Evolutionary conservation across 2,113 vertebrate species (phyloP).

Genomic region (Chamaea fasciata): DNA sequence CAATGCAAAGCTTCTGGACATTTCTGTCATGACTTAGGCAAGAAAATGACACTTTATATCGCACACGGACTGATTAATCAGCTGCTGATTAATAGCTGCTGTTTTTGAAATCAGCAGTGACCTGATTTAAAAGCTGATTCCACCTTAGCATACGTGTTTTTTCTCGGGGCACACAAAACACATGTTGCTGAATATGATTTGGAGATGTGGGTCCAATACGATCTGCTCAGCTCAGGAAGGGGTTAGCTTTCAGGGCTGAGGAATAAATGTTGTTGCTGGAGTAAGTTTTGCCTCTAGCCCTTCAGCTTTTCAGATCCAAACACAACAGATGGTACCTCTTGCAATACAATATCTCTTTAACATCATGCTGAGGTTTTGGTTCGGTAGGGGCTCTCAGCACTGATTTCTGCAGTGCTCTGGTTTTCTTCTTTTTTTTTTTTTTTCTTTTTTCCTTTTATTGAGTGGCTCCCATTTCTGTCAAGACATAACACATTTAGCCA

Average conservation of each 20-base stretch:
- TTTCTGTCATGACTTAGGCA: not conserved
- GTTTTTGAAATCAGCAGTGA: not conserved
- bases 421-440: not conserved
- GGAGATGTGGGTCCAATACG: not conserved
- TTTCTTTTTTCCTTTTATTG: not conserved
- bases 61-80: not conserved
- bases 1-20: not conserved
- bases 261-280: not conserved
- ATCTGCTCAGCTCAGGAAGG: not conserved
- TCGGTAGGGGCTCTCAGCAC: not conserved
- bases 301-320: not conserved
- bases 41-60: not conserved
- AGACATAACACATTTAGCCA: not conserved
- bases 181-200: not conserved
- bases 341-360: not conserved
- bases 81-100: not conserved
- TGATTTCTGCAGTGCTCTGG: not conserved
- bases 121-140: not conserved
- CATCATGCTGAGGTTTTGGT: not conserved
- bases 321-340: not conserved
- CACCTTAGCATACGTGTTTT: rapidly evolving
- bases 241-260: not conserved
- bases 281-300: not conserved
- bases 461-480: not conserved
- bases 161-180: not conserved